phyloP scores from a whole-genome alignment of 1,140 invertebrate genomes.

The Drosophila mojavensis region DNA sequence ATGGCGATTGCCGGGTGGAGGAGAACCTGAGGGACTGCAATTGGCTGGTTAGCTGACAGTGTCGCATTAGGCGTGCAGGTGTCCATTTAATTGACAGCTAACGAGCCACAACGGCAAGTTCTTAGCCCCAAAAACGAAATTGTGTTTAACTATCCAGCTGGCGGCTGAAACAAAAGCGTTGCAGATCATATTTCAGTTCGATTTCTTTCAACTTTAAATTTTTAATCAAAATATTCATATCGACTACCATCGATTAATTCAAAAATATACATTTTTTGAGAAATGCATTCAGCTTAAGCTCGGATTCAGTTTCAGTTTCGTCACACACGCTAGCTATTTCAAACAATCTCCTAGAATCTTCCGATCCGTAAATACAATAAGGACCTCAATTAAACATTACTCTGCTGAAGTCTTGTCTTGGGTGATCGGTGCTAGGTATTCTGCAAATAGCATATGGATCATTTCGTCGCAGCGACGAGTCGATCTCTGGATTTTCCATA shows the following conservation, averaged over 20 bases:
- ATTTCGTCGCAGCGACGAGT: neutral
- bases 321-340: neutral
- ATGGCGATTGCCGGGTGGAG: neutral
- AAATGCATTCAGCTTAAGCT: no score
- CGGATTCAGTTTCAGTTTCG: neutral
- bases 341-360: no score
- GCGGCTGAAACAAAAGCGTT: neutral
- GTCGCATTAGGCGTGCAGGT: slow-evolving; percentile 76
- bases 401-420: no score
- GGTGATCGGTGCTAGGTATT: neutral
- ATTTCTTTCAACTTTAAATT: slow-evolving; percentile 1
- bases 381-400: no score
- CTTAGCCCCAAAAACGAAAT: slow-evolving; percentile 39
- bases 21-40: neutral
- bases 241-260: no score
- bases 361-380: no score
- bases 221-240: slow-evolving; percentile 4
- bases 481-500: slow-evolving; percentile 1
- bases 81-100: slow-evolving; percentile 79
- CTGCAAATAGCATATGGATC: neutral
- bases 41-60: slow-evolving; percentile 25
- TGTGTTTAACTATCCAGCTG: slow-evolving; percentile 64
- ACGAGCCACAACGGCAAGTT: slow-evolving; percentile 53
- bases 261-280: no score
- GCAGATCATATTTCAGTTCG: neutral